phyloP scores from a whole-genome alignment of 2,888 invertebrate genomes.

The Eulithis testata region DNA sequence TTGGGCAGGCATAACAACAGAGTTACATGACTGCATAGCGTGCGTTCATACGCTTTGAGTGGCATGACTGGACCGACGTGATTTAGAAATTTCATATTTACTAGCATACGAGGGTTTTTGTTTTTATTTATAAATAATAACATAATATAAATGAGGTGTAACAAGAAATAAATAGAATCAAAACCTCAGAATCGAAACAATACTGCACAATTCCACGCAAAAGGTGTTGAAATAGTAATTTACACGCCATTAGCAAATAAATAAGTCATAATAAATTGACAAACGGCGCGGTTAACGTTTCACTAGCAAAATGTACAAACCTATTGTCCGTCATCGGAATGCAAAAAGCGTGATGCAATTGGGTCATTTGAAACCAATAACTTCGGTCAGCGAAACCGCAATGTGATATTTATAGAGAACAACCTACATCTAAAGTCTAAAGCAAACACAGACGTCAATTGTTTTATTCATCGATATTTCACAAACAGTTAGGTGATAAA shows the following conservation, averaged over 20 bases:
- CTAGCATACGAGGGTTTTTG: no score
- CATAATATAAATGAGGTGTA: not conserved
- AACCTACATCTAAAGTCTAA: slow-evolving; percentile 23
- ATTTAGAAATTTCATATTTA: slow-evolving; percentile 15
- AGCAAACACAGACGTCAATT: slow-evolving; percentile 10
- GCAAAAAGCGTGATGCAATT: slow-evolving; percentile 73
- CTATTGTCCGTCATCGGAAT: slow-evolving; percentile 73
- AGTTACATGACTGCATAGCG: slow-evolving; percentile 16
- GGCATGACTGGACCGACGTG: slow-evolving; percentile 8
- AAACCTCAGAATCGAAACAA: slow-evolving; percentile 3
- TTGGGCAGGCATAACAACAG: slow-evolving; percentile 18
- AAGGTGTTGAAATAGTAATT: slow-evolving; percentile 13
- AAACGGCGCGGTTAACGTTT: slow-evolving; percentile 52
- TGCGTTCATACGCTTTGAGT: slow-evolving; percentile 18
- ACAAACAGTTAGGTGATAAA: not conserved
- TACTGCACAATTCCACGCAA: slow-evolving; percentile 5
- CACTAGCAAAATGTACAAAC: slow-evolving; percentile 59
- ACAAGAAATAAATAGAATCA: not conserved
- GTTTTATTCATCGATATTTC: slow-evolving; percentile 27
- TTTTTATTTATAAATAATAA: no score
- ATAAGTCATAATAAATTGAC: slow-evolving; percentile 31
- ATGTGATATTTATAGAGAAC: slow-evolving; percentile 65
- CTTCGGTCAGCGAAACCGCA: slow-evolving; percentile 71
- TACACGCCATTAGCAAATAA: slow-evolving; percentile 26
- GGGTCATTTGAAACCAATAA: slow-evolving; percentile 77